Evolutionary conservation across 1,140 invertebrate species (phyloP).

Genomic region (Oedothorax gibbosus): DNA sequence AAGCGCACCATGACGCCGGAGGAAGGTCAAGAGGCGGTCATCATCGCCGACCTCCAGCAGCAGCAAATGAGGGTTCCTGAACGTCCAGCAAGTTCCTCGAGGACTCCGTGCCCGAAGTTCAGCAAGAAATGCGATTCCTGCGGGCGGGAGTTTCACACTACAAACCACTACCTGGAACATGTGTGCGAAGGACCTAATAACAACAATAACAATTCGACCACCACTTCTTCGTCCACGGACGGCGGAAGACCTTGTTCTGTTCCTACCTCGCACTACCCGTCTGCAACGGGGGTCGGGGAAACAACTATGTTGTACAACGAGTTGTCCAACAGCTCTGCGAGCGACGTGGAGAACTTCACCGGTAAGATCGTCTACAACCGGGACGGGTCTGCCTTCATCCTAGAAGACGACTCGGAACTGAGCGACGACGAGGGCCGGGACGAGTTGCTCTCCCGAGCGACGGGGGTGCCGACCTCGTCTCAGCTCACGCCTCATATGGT

Average conservation of each 20-base stretch:
- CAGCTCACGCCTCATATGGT: conserved; percentile 75
- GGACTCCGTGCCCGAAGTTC: conserved; percentile 59
- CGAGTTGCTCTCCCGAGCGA: conserved; percentile 73
- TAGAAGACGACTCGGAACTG: conserved; percentile 87
- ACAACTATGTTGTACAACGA: conserved; percentile 37
- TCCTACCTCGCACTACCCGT: conserved; percentile 59
- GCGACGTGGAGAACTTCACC: conserved; percentile 93
- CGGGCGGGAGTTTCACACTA: conserved; percentile 60
- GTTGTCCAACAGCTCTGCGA: conserved; percentile 59
- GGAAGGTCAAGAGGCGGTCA: conserved; percentile 46
- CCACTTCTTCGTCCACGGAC: conserved; percentile 27
- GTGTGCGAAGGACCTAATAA: conserved; percentile 48
- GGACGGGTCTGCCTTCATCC: conserved; percentile 96
- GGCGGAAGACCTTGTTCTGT: conserved; percentile 55
- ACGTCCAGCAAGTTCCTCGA: conserved; percentile 60
- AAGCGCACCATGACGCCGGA: conserved; percentile 44
- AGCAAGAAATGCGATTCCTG: conserved; percentile 59
- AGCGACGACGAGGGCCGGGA: conserved; percentile 74
- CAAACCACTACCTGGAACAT: conserved; percentile 57
- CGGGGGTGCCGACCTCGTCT: conserved; percentile 70
- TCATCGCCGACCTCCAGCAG: conserved; percentile 53
- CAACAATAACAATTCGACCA: conserved; percentile 19
- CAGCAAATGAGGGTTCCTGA: conserved; percentile 55
- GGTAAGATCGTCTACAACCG: conserved; percentile 98
- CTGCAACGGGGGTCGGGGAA: conserved; percentile 47